These are phyloP conservation scores for Pangasius macronema DNA, from an alignment of 2,797 vertebrate genomes.

Conservation along the genomic window DNA sequence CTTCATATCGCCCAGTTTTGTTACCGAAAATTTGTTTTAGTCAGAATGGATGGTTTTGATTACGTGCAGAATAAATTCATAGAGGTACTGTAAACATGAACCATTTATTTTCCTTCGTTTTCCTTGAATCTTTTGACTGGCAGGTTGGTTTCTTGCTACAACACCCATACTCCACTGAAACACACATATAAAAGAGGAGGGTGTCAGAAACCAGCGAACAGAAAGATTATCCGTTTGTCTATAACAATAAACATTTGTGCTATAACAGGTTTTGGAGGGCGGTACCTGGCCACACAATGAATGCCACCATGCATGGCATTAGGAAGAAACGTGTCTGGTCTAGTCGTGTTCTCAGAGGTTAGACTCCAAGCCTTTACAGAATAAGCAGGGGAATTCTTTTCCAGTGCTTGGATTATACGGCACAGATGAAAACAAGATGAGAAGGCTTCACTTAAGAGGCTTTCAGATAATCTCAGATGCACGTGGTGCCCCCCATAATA, in stretches of 20 bases:
- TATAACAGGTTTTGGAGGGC: conserved; percentile 12
- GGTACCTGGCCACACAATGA: conserved; percentile 16
- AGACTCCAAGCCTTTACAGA: conserved; percentile 11
- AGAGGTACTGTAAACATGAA: background rate
- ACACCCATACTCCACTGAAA: background rate
- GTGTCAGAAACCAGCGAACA: conserved; percentile 9
- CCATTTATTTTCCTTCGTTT: background rate
- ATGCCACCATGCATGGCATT: conserved; percentile 36
- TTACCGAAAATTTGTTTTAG: background rate
- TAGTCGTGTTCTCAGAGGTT: conserved; percentile 20
- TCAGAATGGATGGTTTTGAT: background rate
- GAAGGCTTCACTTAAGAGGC: conserved; percentile 37
- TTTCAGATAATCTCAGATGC: conserved; percentile 28
- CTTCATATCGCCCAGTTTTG: background rate
- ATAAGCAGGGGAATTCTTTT: conserved; percentile 23
- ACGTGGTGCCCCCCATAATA: conserved; percentile 25
- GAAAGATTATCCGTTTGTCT: conserved; percentile 8
- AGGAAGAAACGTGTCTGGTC: conserved; percentile 11
- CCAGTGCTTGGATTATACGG: conserved; percentile 18
- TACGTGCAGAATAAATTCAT: background rate
- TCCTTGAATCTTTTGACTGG: background rate
- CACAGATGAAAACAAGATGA: conserved; percentile 4
- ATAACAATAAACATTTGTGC: conserved; percentile 41
- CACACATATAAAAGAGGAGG: background rate
- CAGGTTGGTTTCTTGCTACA: background rate